phyloP scores from a whole-genome alignment of 2,113 vertebrate genomes.

The Cricetomys ansorgei region DNA sequence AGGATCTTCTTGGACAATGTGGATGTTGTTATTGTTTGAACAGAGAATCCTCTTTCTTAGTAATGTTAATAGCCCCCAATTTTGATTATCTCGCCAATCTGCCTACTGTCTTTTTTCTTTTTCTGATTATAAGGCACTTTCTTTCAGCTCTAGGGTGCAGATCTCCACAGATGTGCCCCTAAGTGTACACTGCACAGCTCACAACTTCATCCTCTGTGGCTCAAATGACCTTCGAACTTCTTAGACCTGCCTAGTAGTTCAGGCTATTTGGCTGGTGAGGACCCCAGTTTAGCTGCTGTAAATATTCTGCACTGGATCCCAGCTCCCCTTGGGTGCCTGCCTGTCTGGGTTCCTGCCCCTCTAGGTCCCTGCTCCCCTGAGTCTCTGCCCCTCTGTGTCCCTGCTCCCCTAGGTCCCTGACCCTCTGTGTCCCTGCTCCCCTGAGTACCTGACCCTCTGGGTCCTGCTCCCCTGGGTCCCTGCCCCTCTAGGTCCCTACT shows the following conservation, averaged over 20 bases:
- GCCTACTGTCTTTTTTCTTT: background rate
- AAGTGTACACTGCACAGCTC: background rate
- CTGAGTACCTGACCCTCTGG: background rate
- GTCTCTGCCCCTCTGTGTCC: background rate
- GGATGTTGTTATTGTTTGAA: background rate
- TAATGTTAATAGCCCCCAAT: background rate
- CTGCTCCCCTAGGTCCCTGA: background rate
- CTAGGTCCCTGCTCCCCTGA: background rate
- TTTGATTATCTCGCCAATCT: background rate
- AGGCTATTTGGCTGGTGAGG: background rate
- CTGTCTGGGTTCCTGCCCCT: background rate
- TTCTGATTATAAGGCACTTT: background rate
- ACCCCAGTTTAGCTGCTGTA: background rate
- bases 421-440: background rate
- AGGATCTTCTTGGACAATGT: background rate
- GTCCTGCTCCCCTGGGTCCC: background rate
- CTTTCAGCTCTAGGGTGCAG: too few relatives aligned
- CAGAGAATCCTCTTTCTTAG: background rate
- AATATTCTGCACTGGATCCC: background rate
- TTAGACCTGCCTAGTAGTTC: background rate
- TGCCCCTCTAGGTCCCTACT: background rate
- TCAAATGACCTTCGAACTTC: background rate
- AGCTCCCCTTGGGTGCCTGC: background rate
- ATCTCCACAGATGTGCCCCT: accelerated
- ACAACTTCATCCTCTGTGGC: background rate